A percentile compares a stretch with the other conserved stretches of the same genome.
These are phyloP conservation scores for Plagiodera versicolora DNA, from an alignment of 2,888 invertebrate species.

Conservation along the genomic window DNA sequence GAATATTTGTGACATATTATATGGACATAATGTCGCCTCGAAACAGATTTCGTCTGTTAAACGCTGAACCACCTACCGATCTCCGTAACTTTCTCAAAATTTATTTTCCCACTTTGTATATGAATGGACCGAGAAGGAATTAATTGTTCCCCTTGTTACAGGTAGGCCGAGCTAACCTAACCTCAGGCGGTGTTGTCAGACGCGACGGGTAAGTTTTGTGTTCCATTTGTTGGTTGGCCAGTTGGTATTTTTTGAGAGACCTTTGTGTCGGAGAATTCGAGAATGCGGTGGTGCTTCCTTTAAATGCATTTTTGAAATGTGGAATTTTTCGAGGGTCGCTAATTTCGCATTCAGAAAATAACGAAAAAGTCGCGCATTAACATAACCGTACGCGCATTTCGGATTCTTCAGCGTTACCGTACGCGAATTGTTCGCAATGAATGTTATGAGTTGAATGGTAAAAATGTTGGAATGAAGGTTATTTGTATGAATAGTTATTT, in stretches of 20 bases:
- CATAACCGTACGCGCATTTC: slow-evolving; percentile 22
- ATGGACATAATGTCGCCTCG: not conserved
- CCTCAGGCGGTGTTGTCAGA: slow-evolving; percentile 9
- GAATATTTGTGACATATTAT: not conserved
- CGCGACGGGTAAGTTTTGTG: slow-evolving; percentile 24
- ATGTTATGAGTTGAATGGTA: slow-evolving; percentile 20
- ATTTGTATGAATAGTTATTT: slow-evolving; percentile 19
- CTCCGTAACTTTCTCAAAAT: slow-evolving; percentile 4
- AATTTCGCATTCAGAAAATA: slow-evolving; percentile 28
- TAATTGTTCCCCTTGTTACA: slow-evolving; percentile 24
- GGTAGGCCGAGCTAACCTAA: slow-evolving; percentile 19
- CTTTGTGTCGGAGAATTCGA: slow-evolving; percentile 20
- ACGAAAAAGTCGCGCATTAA: slow-evolving; percentile 18
- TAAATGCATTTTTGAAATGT: slow-evolving; percentile 29
- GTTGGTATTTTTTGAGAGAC: slow-evolving; percentile 22
- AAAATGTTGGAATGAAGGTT: slow-evolving; percentile 19
- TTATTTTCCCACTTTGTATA: slow-evolving; percentile 8
- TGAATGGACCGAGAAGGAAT: slow-evolving; percentile 13
- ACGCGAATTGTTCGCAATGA: slow-evolving; percentile 19
- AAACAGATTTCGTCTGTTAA: not conserved
- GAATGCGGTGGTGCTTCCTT: slow-evolving; percentile 29
- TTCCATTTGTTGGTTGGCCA: slow-evolving; percentile 6
- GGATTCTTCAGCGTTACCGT: slow-evolving; percentile 18
- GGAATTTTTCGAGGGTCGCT: slow-evolving; percentile 30
- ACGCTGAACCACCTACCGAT: not conserved